phyloP scores from a whole-genome alignment of 1,140 invertebrate genomes.

The Drosophila albomicans region DNA sequence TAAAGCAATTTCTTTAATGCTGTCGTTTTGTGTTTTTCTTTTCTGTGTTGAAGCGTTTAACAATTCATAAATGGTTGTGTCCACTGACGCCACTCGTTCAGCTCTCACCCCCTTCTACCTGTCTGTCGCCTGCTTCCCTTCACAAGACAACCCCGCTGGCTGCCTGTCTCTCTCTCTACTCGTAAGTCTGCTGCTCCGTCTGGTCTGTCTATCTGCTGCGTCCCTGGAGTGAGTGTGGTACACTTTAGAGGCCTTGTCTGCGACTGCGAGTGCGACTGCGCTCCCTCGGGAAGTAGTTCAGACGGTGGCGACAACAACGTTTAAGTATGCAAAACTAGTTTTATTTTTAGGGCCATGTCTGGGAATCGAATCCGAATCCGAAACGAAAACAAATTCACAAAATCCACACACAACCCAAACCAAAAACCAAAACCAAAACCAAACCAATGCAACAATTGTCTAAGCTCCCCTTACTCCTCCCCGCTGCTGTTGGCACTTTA shows the following conservation, averaged over 20 bases:
- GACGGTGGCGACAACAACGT: slow-evolving; percentile 60
- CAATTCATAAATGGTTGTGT: slow-evolving; percentile 77
- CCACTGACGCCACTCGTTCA: slow-evolving; percentile 75
- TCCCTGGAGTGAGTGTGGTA: slow-evolving; percentile 34
- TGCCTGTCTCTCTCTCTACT: background rate
- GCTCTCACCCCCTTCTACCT: slow-evolving; percentile 23
- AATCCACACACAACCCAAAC: slow-evolving; percentile 62
- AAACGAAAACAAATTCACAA: slow-evolving; percentile 47
- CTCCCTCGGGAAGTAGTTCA: slow-evolving; percentile 76
- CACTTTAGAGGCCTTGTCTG: slow-evolving; percentile 41
- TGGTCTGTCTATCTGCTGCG: slow-evolving; percentile 1
- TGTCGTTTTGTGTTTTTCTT: slow-evolving; percentile 11
- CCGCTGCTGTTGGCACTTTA: background rate
- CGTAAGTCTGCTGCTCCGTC: background rate
- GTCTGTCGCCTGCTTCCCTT: slow-evolving; percentile 31
- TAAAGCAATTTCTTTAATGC: background rate
- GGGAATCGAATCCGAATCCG: slow-evolving; percentile 70
- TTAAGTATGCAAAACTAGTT: slow-evolving; percentile 83
- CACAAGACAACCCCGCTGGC: background rate
- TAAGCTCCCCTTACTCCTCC: background rate
- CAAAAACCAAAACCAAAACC: slow-evolving; percentile 55
- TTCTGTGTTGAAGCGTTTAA: slow-evolving; percentile 59
- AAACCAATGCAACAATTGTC: slow-evolving; percentile 70
- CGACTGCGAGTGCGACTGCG: background rate
- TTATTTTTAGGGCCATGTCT: slow-evolving; percentile 79